These are phyloP conservation scores for Philypnodon macrostomus DNA, from an alignment of 2,797 vertebrate genomes.

Conservation along the genomic window DNA sequence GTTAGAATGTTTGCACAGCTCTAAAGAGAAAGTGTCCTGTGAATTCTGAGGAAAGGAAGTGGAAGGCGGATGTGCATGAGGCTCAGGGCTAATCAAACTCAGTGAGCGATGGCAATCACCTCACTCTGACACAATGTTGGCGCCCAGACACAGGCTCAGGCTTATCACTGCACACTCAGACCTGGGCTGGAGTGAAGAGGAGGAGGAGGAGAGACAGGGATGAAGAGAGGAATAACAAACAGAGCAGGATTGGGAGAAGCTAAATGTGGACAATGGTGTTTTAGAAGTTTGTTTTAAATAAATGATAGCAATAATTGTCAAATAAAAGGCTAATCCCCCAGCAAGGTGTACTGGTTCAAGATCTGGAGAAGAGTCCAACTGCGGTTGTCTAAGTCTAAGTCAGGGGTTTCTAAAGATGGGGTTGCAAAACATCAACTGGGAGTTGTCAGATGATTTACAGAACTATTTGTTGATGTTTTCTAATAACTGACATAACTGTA, in stretches of 20 bases:
- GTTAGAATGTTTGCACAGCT: no score
- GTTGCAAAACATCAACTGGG: no score
- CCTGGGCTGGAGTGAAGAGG: constrained; percentile 39
- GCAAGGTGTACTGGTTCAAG: no score
- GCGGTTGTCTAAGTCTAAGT: no score
- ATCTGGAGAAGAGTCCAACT: no score
- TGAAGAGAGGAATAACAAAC: constrained; percentile 37
- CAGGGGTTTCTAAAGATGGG: no score
- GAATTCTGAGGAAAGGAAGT: constrained; percentile 62
- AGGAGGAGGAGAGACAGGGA: constrained; percentile 37
- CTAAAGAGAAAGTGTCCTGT: no score
- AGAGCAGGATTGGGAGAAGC: constrained; percentile 34
- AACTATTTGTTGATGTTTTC: no score
- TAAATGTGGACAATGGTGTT: constrained; percentile 42
- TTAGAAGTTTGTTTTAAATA: constrained; percentile 28
- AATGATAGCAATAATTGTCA: no score
- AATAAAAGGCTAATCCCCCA: no score
- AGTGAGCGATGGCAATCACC: constrained; percentile 49
- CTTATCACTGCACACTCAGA: constrained; percentile 57
- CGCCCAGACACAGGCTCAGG: constrained; percentile 38
- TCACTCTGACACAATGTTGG: constrained; percentile 43
- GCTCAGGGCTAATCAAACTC: constrained; percentile 58
- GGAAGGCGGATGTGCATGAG: constrained; percentile 50
- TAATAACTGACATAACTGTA: no score
- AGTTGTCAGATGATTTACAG: no score